Evolutionary conservation across 2,888 invertebrate species (phyloP).

Genomic region (Vesta saturnalis): DNA sequence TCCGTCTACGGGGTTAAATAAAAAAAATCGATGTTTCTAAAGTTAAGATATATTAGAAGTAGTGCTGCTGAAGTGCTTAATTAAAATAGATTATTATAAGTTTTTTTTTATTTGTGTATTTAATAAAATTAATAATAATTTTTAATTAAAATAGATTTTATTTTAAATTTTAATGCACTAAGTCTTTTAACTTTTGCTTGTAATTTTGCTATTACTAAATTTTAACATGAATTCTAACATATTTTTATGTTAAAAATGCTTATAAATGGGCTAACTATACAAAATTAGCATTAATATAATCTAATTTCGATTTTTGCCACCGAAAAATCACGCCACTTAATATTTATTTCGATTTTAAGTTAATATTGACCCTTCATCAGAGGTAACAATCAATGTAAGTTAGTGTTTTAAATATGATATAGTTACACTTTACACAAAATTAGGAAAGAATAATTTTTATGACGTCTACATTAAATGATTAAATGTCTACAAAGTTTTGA

Average conservation of each 20-base stretch:
- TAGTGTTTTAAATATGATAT: not conserved
- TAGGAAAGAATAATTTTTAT: not conserved
- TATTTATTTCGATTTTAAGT: not conserved
- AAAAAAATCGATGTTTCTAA: not conserved
- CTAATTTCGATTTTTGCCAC: not conserved
- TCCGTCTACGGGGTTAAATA: not conserved
- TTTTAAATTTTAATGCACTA: not conserved
- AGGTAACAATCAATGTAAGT: not conserved
- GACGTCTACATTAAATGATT: no score
- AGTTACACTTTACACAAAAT: not conserved
- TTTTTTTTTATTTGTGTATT: no score
- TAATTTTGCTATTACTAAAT: not conserved
- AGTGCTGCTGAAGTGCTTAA: no score
- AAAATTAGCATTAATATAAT: not conserved
- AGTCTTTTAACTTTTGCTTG: not conserved
- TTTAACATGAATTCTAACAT: not conserved
- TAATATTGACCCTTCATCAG: not conserved
- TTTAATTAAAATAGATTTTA: no score
- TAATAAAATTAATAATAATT: no score
- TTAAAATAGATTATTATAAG: not conserved
- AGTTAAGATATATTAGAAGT: not conserved
- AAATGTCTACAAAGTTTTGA: not conserved
- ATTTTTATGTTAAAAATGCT: not conserved
- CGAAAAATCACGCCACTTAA: no score
- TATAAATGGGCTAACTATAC: not conserved